Evolutionary conservation across 2,888 invertebrate species (phyloP), one percentile per base, ranked within the genome.

Genomic region (Ennomos erosarius): DNA sequence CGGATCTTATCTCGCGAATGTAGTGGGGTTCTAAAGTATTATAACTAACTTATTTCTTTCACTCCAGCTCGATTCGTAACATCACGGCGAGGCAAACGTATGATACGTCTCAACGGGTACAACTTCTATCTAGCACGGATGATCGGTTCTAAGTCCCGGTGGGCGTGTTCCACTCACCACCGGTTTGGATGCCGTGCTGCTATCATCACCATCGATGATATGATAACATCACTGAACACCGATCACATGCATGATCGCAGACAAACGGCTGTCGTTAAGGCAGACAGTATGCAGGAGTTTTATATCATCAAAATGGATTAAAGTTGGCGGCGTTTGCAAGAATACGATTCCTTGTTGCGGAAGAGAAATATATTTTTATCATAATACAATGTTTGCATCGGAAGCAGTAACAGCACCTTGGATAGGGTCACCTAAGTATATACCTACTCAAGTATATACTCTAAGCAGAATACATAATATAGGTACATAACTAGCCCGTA

Each of bases 151-250:
- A 74, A 73, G 50, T 59, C 66, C 9, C 67, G 80, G n/a, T 84
- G 84, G 84, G 71, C 70, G 1, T 85, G 84, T 60, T 82, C 85
- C 1, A 83, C 84, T 0, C 81, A 84, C 60, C 75, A 76, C 40
- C 65, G 74, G 33, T 68, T 58, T 3, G 81, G 84, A 0, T 85
- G 85, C 62, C 67, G 67, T 10, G 85, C 84, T 0, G 70, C 73
- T 2, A 67, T 85, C 33, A 70, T 70, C 44, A 84, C 85, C 0
- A 40, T 78, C 0, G 73, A 81, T 10, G 74, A 80, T 26, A 62
- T 73, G 26, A 76, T 83, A 8, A 67, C 81, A 1, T 59, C 62
- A 6, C 33, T 68, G 4, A 74, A 70, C 53, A 64, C 68, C 8
- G 50, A 62, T 1, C 78, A 78, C 55, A 65, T 64, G 43, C 76